Percentiles rank a stretch among this genome's conserved stretches.
phyloP scores from a whole-genome alignment of 2,888 invertebrate species.

The Eulithis prunata region DNA sequence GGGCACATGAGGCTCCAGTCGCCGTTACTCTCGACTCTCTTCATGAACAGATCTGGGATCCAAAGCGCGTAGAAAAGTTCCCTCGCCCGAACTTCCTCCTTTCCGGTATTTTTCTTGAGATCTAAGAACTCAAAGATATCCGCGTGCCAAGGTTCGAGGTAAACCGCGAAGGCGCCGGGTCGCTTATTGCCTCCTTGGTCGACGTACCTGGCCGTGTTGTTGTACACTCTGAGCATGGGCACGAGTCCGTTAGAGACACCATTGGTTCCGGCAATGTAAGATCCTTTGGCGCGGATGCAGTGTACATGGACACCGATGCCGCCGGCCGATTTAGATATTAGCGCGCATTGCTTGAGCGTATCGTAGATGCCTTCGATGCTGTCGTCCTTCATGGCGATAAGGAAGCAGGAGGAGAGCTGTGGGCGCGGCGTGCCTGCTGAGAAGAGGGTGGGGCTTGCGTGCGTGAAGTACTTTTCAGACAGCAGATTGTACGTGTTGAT shows the following conservation, averaged over 20 bases:
- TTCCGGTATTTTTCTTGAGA: conserved; percentile 97
- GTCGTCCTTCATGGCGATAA: conserved; percentile 97
- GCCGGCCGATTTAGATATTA: conserved; percentile 98
- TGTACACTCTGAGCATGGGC: conserved; percentile 97
- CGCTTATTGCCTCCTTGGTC: conserved; percentile 99
- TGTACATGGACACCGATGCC: conserved; percentile 99
- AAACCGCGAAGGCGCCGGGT: conserved; percentile 98
- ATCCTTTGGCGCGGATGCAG: conserved; percentile 96
- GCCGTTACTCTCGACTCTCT: conserved; percentile 92
- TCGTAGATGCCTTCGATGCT: conserved; percentile 98
- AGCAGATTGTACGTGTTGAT: conserved; percentile 98
- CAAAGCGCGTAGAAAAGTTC: conserved; percentile 98
- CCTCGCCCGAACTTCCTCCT: conserved; percentile 96
- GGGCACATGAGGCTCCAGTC: conserved; percentile 99
- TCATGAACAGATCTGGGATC: conserved; percentile 99
- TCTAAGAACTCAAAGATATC: conserved; percentile 98
- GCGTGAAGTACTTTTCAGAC: conserved; percentile 98
- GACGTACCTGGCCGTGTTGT: conserved; percentile 97
- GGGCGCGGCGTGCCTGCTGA: conserved; percentile 96
- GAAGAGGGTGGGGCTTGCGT: conserved; percentile 98
- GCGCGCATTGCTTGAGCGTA: conserved; percentile 95
- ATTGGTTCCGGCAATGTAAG: conserved; percentile 96
- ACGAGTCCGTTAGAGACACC: conserved; percentile 97
- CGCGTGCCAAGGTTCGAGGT: conserved; percentile 99
- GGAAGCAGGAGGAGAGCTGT: conserved; percentile 97